Evolutionary conservation across 2,797 vertebrate species (phyloP).

Genomic region (Taeniopygia guttata): DNA sequence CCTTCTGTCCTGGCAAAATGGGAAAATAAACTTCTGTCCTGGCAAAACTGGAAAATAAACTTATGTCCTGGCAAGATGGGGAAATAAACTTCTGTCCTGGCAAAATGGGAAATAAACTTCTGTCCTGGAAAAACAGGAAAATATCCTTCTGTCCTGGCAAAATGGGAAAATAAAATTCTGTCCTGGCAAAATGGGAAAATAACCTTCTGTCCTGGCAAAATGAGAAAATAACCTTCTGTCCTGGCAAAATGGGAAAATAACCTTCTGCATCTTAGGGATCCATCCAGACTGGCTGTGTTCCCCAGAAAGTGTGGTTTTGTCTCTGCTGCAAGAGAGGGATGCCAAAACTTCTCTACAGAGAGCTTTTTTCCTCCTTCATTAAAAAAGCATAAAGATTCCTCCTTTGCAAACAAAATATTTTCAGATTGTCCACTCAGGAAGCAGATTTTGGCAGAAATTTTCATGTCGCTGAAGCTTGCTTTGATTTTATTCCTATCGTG

Average conservation of each 20-base stretch:
- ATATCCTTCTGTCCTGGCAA: too few species aligned
- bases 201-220: too few species aligned
- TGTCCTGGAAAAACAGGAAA: too few species aligned
- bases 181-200: too few species aligned
- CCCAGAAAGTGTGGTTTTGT: not conserved
- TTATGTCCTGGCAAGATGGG: too few species aligned
- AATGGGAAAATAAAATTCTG: too few species aligned
- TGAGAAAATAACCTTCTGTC: too few species aligned
- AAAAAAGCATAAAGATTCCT: not conserved
- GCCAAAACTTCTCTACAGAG: not conserved
- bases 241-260: too few species aligned
- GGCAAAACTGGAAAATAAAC: too few species aligned
- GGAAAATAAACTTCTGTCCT: too few species aligned
- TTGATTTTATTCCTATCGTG: not conserved
- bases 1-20: not conserved
- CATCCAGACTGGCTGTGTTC: not conserved
- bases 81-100: too few species aligned
- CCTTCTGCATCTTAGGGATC: fast-evolving
- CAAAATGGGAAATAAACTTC: too few species aligned
- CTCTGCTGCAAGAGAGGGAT: not conserved
- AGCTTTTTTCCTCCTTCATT: not conserved
- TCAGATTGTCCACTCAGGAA: not conserved
- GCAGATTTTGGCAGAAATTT: not conserved
- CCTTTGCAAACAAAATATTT: not conserved
- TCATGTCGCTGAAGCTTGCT: not conserved